These are phyloP conservation scores for Tachysurus vachellii DNA, from an alignment of 2,113 vertebrate species.

Conservation along the genomic window DNA sequence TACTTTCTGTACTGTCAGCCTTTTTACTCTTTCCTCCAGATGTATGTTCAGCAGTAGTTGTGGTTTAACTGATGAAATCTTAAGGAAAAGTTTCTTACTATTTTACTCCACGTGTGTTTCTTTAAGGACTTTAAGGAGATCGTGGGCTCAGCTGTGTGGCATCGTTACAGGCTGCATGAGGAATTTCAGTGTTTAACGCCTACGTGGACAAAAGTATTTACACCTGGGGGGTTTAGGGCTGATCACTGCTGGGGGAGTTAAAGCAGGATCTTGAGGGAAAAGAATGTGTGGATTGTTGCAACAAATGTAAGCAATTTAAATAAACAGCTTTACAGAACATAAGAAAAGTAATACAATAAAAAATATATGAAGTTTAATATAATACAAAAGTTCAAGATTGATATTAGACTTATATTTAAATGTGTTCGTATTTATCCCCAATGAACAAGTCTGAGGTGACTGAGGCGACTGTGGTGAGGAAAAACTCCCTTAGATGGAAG, in stretches of 20 bases:
- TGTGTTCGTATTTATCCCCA: too few species aligned
- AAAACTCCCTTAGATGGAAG: too few species aligned
- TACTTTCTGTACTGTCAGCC: background rate
- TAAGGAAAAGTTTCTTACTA: background rate
- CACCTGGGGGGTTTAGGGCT: background rate
- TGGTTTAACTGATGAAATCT: constrained; percentile 18
- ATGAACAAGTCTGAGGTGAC: too few species aligned
- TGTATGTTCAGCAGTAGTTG: background rate
- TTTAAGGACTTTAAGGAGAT: background rate
- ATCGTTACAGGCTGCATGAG: constrained; percentile 42
- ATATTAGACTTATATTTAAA: too few species aligned
- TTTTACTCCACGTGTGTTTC: constrained; percentile 12
- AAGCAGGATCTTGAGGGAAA: too few species aligned
- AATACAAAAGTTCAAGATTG: too few species aligned
- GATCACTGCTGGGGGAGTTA: background rate
- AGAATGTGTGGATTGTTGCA: too few species aligned
- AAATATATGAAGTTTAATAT: too few species aligned
- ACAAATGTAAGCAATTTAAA: too few species aligned
- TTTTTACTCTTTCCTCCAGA: background rate
- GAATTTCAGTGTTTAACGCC: constrained; percentile 60
- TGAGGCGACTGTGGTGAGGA: too few species aligned
- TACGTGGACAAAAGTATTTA: constrained; percentile 32
- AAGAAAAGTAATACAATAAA: too few species aligned
- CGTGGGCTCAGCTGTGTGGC: background rate
- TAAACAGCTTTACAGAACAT: too few species aligned